Percentiles rank a stretch among this genome's conserved stretches.
Conservation (phyloP, 2,113 vertebrate species). For the Bostrychus sinensis region DNA sequence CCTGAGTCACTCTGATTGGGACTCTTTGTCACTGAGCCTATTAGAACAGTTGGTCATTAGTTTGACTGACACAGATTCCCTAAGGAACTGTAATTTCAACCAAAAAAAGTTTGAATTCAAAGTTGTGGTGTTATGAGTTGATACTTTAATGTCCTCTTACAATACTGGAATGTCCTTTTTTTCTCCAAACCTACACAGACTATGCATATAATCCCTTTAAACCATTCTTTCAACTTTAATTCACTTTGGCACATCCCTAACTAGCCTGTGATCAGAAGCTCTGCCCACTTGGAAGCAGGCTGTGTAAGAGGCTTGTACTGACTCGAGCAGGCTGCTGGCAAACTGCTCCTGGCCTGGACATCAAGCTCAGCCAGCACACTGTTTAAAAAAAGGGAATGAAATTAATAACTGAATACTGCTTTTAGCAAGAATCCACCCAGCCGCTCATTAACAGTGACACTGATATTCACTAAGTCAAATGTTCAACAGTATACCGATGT, state of each 20-base stretch:
- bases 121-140: background rate
- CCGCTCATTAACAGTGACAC: background rate
- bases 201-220: background rate
- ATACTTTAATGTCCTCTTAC: background rate
- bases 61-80: too few relatives aligned
- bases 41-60: background rate
- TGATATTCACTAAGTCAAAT: background rate
- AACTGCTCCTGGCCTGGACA: slow-evolving; percentile 32
- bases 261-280: slow-evolving; percentile 39
- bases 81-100: too few relatives aligned
- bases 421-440: slow-evolving; percentile 25
- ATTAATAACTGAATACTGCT: slow-evolving; percentile 31
- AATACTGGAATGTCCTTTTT: background rate
- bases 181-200: slow-evolving; percentile 13
- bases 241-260: slow-evolving; percentile 46
- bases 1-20: too few relatives aligned
- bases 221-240: slow-evolving; percentile 40
- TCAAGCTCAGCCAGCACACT: slow-evolving; percentile 37
- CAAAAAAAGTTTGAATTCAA: background rate
- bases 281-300: slow-evolving; percentile 53
- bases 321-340: slow-evolving; percentile 47
- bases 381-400: slow-evolving; percentile 26
- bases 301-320: slow-evolving; percentile 34
- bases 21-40: too few relatives aligned
- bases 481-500: background rate